Evolutionary conservation across 1,140 invertebrate species (phyloP), one percentile per base, ranked within the genome.

Genomic region (Drosophila kurseongensis): DNA sequence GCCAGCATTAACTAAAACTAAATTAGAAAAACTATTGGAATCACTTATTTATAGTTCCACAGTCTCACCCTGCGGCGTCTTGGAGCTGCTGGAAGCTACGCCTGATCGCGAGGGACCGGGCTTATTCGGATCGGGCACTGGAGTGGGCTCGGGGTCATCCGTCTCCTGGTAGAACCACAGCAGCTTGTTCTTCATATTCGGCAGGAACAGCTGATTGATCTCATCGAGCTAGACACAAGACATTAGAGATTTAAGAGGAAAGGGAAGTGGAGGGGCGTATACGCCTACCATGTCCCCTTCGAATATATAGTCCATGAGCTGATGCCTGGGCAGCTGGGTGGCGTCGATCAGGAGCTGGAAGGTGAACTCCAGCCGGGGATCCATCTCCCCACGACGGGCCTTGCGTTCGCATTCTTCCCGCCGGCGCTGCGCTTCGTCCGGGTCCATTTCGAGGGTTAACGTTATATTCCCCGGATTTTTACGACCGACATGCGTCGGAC

Each of bases 121-220:
- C 38, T 92, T 91, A 67, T 92, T 92, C 5, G 91, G 89, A 78
- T 95, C 95, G 23, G 77, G 92, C 7, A 91, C 92, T 48, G 93
- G 93, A 16, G 93, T 92, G 0, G 93, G 93, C 78, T 96, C 95
- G 0, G 94, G 91, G 74, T 97, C 96, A 78, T 96, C 95, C 16
- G 96, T 95, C 63, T 97, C 97, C 93, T 98, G 97, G 89, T 98
- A 98, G 91, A 97, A 98, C 96, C 97, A 98, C 69, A 98, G 94
- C 32, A 98, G 94, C 83, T 97, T 98, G 56, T 96, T 96, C 72
- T 95, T 94, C 95, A 97, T 97, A 84, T 98, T 96, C 0, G 96
- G 96, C 8, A 96, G 92, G 91, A 98, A 98, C 6, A 98, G 94
- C 80, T 97, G 95, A 92, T 98, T 98, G 75, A 98, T 97, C 91